phyloP scores from a whole-genome alignment of 2,797 vertebrate species.

The Cossypha caffra region DNA sequence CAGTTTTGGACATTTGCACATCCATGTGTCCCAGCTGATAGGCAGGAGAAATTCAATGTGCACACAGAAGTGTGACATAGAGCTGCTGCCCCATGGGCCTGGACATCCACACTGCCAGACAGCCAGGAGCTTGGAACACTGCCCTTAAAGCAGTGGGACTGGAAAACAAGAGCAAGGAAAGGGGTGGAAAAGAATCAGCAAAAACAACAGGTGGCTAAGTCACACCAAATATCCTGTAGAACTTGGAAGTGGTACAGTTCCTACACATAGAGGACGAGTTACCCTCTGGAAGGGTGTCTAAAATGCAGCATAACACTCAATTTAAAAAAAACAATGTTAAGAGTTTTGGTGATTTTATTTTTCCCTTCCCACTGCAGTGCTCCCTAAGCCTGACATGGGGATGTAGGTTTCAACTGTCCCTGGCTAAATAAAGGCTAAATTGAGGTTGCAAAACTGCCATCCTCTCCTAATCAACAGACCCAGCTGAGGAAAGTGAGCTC shows the following conservation, averaged over 20 bases:
- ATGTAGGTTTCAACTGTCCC: neutral
- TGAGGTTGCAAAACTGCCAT: neutral
- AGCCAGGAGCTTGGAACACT: neutral
- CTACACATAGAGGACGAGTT: neutral
- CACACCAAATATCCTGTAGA: neutral
- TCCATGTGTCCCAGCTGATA: fast-evolving
- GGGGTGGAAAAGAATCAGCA: neutral
- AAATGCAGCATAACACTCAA: neutral
- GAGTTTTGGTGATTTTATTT: neutral
- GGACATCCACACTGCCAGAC: neutral
- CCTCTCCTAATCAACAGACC: neutral
- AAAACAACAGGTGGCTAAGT: constrained; percentile 28
- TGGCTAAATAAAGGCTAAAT: neutral
- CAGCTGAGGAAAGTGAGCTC: neutral
- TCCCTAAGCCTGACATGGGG: neutral
- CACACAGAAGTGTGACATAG: neutral
- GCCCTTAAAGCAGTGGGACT: neutral
- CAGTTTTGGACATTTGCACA: neutral
- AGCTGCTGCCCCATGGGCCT: neutral
- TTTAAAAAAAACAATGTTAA: neutral
- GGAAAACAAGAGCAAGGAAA: neutral
- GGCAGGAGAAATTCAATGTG: neutral
- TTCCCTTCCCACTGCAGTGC: neutral
- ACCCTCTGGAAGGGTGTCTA: neutral
- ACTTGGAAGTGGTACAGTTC: neutral